These are phyloP conservation scores for Campoplex nolae DNA, from an alignment of 2,888 invertebrate species.

Conservation along the genomic window DNA sequence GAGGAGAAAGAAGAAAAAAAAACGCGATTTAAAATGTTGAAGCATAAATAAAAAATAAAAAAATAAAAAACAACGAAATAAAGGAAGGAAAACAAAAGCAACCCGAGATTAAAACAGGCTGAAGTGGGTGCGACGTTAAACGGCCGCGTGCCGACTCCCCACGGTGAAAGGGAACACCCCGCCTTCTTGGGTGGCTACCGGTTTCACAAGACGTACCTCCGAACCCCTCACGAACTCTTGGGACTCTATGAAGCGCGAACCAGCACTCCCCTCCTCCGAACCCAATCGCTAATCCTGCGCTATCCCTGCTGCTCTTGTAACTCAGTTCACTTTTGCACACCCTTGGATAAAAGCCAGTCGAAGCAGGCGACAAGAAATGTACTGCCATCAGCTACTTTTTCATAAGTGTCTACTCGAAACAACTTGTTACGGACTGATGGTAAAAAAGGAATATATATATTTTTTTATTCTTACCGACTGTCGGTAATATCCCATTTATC, in stretches of 20 bases:
- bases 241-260: slow-evolving; percentile 18
- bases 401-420: background rate
- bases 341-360: background rate
- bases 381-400: background rate
- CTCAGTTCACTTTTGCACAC: background rate
- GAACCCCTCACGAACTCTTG: slow-evolving; percentile 48
- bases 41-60: no score
- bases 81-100: slow-evolving; percentile 67
- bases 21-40: slow-evolving; percentile 61
- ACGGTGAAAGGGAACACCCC: slow-evolving; percentile 77
- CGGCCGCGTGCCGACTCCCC: slow-evolving; percentile 72
- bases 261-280: background rate
- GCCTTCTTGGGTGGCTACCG: slow-evolving; percentile 83
- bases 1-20: background rate
- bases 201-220: slow-evolving; percentile 73
- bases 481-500: background rate
- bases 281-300: background rate
- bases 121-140: slow-evolving; percentile 74
- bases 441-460: background rate
- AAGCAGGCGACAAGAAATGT: background rate
- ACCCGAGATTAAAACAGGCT: slow-evolving; percentile 62
- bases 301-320: background rate
- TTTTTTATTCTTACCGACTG: background rate
- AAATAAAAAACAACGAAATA: slow-evolving; percentile 26
- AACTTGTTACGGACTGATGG: background rate